phyloP scores from a whole-genome alignment of 2,888 invertebrate species.

The Rotaria socialis region DNA sequence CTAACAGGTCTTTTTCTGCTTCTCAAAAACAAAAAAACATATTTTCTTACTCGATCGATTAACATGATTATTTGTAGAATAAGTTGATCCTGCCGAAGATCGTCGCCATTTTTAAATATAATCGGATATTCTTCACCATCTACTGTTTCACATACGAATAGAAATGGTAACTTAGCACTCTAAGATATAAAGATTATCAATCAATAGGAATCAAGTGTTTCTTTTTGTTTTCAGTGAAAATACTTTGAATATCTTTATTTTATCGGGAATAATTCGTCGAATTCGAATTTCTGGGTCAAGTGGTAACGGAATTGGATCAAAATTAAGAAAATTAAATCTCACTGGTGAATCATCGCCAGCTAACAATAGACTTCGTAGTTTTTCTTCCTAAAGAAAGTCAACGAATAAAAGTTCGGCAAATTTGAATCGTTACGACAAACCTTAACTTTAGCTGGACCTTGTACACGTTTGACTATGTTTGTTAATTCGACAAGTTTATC shows the following conservation, averaged over 20 bases:
- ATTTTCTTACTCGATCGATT: slow-evolving; percentile 72
- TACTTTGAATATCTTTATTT: slow-evolving; percentile 81
- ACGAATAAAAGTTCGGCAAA: background rate
- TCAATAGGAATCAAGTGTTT: background rate
- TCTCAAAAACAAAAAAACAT: background rate
- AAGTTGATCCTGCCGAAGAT: slow-evolving; percentile 90
- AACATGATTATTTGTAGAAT: slow-evolving; percentile 94
- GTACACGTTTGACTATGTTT: slow-evolving; percentile 80
- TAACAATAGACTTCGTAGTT: background rate
- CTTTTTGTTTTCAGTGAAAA: too few species aligned
- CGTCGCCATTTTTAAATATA: slow-evolving; percentile 96
- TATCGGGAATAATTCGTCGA: slow-evolving; percentile 72
- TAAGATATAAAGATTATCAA: slow-evolving; percentile 52
- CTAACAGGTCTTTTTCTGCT: too few species aligned
- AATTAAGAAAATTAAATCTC: slow-evolving; percentile 68
- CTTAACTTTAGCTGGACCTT: slow-evolving; percentile 83
- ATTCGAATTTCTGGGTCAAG: slow-evolving; percentile 84
- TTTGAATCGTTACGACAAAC: slow-evolving; percentile 51
- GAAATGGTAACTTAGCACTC: slow-evolving; percentile 88
- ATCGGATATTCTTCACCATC: slow-evolving; percentile 78
- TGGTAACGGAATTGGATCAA: slow-evolving; percentile 87
- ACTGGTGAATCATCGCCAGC: slow-evolving; percentile 31
- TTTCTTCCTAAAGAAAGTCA: background rate
- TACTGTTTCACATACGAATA: slow-evolving; percentile 76
- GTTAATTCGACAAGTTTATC: slow-evolving; percentile 81